phyloP scores from a whole-genome alignment of 2,888 invertebrate genomes.

The Byasa hedistus region DNA sequence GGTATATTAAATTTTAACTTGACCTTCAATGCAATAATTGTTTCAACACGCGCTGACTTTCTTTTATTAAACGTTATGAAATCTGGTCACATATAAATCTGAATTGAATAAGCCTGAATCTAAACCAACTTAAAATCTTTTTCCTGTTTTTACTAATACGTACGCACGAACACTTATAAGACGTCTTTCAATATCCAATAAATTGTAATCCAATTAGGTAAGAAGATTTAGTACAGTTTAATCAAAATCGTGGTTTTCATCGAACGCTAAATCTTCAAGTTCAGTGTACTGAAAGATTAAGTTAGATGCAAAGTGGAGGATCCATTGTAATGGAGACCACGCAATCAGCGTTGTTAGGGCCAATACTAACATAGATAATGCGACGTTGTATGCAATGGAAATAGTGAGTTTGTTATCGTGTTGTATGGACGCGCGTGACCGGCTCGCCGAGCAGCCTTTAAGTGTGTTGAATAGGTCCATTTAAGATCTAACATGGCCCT shows the following conservation, averaged over 20 bases:
- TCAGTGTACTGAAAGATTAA: conserved; percentile 32
- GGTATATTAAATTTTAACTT: conserved; percentile 15
- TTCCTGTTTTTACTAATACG: conserved; percentile 1
- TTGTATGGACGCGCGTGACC: conserved; percentile 25
- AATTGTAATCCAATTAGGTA: conserved; percentile 57
- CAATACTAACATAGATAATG: conserved; percentile 23
- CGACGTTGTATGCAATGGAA: conserved; percentile 22
- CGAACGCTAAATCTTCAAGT: conserved; percentile 44
- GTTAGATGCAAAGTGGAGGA: conserved; percentile 12
- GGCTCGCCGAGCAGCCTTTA: conserved; percentile 8
- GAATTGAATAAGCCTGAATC: too few relatives aligned
- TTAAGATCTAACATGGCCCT: conserved; percentile 21
- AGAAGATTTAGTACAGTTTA: conserved; percentile 39
- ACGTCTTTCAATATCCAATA: conserved; percentile 47
- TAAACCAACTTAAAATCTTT: neutral
- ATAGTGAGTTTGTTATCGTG: conserved; percentile 18
- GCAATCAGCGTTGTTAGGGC: conserved; percentile 9
- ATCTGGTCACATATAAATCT: too few relatives aligned
- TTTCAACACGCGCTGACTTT: conserved; percentile 9
- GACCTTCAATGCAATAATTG: conserved; percentile 15
- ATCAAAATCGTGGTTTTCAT: conserved; percentile 2
- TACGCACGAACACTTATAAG: conserved; percentile 34
- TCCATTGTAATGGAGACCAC: conserved; percentile 6
- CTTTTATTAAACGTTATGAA: neutral
- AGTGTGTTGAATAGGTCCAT: conserved; percentile 21